Conservation (phyloP, 2,797 vertebrate species). For the Brachyrhaphis roseni region DNA sequence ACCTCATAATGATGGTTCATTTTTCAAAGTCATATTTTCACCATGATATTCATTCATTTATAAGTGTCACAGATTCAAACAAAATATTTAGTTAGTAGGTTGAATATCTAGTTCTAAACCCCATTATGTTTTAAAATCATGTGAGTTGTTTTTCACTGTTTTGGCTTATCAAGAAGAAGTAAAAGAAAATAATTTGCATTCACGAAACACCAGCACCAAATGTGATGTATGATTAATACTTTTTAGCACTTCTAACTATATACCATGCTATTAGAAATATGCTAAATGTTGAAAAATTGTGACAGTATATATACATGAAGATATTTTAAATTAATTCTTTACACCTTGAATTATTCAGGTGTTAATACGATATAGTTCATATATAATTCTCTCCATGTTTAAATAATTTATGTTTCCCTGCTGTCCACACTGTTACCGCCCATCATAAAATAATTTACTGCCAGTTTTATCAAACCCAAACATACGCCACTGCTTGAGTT, state of each 20-base stretch:
- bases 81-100: too few relatives aligned
- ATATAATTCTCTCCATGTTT: not conserved
- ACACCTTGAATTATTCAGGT: too few relatives aligned
- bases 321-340: too few relatives aligned
- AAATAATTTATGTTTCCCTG: not conserved
- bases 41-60: too few relatives aligned
- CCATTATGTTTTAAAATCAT: not conserved
- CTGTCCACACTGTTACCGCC: not conserved
- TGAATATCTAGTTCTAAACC: too few relatives aligned
- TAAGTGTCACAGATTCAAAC: too few relatives aligned
- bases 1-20: not conserved
- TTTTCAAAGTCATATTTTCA: too few relatives aligned
- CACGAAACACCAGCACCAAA: not conserved
- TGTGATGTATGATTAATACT: not conserved
- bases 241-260: not conserved
- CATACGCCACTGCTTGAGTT: too few relatives aligned
- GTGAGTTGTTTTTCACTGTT: not conserved
- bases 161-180: not conserved
- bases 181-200: too few relatives aligned
- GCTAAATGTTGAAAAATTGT: not conserved
- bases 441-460: not conserved
- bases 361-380: too few relatives aligned
- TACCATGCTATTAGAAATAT: not conserved
- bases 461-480: not conserved
- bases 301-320: too few relatives aligned